Conservation (phyloP, 2,888 invertebrate genomes). For the Graphium colonna region DNA sequence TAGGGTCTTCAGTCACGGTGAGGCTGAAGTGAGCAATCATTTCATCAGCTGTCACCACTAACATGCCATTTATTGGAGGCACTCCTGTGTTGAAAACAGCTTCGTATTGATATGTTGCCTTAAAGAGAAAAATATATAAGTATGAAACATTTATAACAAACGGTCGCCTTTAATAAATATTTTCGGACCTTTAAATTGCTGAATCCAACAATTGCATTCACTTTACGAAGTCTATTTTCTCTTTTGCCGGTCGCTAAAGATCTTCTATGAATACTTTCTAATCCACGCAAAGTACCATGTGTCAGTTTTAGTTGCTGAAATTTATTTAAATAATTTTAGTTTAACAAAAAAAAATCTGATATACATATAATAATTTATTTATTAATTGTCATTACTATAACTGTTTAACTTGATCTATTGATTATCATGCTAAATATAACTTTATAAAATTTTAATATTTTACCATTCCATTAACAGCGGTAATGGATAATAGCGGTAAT, state of each 20-base stretch:
- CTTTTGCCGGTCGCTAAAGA: slow-evolving; percentile 46
- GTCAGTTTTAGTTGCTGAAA: slow-evolving; percentile 41
- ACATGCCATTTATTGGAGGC: slow-evolving; percentile 40
- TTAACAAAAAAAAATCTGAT: too few species aligned
- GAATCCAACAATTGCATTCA: slow-evolving; percentile 53
- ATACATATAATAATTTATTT: too few species aligned
- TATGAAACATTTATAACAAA: too few species aligned
- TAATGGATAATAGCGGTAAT: slow-evolving; percentile 31
- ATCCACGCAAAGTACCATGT: slow-evolving; percentile 47
- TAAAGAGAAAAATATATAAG: background rate
- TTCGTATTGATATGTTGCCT: slow-evolving; percentile 46
- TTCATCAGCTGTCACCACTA: slow-evolving; percentile 50
- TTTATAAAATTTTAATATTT: too few species aligned
- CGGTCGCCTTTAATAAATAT: background rate
- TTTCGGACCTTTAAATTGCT: slow-evolving; percentile 52
- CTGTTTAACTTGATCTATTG: too few species aligned
- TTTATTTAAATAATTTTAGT: too few species aligned
- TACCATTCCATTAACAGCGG: slow-evolving; percentile 31
- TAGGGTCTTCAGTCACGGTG: slow-evolving; percentile 36
- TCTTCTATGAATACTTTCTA: slow-evolving; percentile 53
- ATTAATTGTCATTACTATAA: too few species aligned
- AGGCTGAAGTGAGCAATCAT: slow-evolving; percentile 45
- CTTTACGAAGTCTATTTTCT: slow-evolving; percentile 32
- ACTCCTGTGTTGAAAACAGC: slow-evolving; percentile 34
- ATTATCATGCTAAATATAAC: too few species aligned